These are phyloP conservation scores for Thereva nobilitata DNA, from an alignment of 2,888 invertebrate genomes.

Conservation along the genomic window DNA sequence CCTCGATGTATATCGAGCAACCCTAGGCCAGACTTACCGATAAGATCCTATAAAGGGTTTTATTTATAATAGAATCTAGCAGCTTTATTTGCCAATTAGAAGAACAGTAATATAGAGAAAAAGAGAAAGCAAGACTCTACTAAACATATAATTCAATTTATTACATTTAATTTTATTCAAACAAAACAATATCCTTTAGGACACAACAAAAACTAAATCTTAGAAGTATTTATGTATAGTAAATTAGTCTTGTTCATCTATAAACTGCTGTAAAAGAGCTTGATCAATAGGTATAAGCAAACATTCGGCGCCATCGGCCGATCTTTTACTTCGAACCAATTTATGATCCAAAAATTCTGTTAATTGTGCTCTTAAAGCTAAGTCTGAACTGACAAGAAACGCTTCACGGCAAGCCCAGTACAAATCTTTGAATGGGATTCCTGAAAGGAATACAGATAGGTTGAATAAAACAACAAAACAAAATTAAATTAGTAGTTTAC, in stretches of 20 bases:
- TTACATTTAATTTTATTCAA: no score
- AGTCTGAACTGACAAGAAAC: conserved; percentile 91
- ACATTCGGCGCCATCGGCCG: conserved; percentile 80
- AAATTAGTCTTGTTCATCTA: conserved; percentile 59
- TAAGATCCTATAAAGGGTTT: no score
- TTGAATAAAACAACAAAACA: conserved; percentile 35
- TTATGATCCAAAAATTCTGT: conserved; percentile 96
- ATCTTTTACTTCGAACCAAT: conserved; percentile 79
- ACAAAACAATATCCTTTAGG: background rate
- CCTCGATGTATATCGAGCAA: no score
- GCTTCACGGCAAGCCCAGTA: conserved; percentile 84
- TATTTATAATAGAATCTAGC: no score
- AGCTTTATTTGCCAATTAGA: no score
- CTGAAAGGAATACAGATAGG: conserved; percentile 57
- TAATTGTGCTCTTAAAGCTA: conserved; percentile 86
- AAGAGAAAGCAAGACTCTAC: no score
- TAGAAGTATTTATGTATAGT: conserved; percentile 1
- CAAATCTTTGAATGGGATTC: conserved; percentile 85
- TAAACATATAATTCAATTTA: no score
- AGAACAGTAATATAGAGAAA: no score
- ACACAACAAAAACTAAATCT: background rate
- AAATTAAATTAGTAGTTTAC: conserved; percentile 61
- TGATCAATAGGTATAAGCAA: conserved; percentile 78
- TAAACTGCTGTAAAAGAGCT: conserved; percentile 74
- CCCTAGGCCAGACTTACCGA: no score